Evolutionary conservation across 2,113 vertebrate species (phyloP).

Genomic region (Hystrix brachyura): DNA sequence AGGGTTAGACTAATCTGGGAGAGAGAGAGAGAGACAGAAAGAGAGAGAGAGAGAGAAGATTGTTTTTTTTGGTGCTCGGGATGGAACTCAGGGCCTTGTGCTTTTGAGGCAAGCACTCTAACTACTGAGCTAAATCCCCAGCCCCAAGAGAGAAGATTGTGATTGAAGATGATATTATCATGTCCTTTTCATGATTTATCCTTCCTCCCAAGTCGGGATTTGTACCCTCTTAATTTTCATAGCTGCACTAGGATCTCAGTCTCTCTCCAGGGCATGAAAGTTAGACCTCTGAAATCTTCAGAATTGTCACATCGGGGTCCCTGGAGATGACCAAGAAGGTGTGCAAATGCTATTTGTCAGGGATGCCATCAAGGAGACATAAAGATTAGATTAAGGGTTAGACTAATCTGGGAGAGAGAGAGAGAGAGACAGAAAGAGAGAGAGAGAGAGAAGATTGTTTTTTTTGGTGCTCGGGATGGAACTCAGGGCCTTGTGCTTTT

Average conservation of each 20-base stretch:
- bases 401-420: not conserved
- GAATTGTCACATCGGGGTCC: not conserved
- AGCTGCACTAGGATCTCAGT: not conserved
- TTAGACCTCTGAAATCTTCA: not conserved
- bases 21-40: not conserved
- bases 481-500: no score
- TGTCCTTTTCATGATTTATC: not conserved
- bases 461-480: no score
- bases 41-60: not conserved
- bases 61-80: no score
- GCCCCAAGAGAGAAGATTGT: not conserved
- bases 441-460: no score
- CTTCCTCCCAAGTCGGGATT: not conserved
- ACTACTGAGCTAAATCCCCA: no score
- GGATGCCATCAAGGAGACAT: not conserved
- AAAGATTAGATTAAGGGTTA: not conserved
- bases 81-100: no score
- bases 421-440: not conserved
- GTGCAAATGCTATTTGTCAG: not conserved
- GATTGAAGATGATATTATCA: not conserved
- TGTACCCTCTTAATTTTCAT: not conserved
- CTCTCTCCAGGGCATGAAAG: no score
- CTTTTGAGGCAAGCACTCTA: no score
- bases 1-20: not conserved
- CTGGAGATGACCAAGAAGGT: not conserved